Evolutionary conservation across 2,113 vertebrate genomes (phyloP).

Genomic region (Aphyosemion australe): DNA sequence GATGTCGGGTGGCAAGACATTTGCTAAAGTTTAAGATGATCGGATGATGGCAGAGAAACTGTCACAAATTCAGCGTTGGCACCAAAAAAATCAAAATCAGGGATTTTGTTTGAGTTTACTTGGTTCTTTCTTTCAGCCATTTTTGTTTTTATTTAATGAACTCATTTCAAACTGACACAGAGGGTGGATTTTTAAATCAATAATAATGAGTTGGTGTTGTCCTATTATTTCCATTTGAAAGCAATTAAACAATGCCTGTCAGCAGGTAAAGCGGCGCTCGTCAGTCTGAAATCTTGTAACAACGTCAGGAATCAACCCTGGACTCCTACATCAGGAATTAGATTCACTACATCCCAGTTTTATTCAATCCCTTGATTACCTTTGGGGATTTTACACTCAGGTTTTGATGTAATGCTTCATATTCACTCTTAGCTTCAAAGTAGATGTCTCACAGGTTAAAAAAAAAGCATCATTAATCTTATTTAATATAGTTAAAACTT

Average conservation of each 20-base stretch:
- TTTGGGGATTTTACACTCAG: background rate
- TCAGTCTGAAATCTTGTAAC: background rate
- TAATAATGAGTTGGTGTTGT: background rate
- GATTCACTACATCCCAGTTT: background rate
- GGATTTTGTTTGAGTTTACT: background rate
- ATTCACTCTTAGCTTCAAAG: background rate
- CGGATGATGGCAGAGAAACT: background rate
- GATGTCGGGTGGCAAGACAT: constrained; percentile 6
- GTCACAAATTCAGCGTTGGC: background rate
- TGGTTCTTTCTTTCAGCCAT: no score
- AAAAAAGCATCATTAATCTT: background rate
- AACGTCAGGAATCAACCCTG: background rate
- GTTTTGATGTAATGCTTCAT: constrained; percentile 7
- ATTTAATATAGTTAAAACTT: constrained; percentile 1
- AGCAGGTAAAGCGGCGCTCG: background rate
- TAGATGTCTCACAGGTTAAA: background rate
- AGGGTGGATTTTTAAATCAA: background rate
- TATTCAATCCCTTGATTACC: constrained; percentile 7
- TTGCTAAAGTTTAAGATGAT: background rate
- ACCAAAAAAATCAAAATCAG: background rate
- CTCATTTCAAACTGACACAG: no score
- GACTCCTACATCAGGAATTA: background rate
- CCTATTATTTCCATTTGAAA: background rate
- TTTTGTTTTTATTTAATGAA: no score
- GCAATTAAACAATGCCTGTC: background rate